Evolutionary conservation across 1,140 invertebrate genomes (phyloP), one percentile per base, ranked within the genome.

Genomic region (Zaprionus africanus): DNA sequence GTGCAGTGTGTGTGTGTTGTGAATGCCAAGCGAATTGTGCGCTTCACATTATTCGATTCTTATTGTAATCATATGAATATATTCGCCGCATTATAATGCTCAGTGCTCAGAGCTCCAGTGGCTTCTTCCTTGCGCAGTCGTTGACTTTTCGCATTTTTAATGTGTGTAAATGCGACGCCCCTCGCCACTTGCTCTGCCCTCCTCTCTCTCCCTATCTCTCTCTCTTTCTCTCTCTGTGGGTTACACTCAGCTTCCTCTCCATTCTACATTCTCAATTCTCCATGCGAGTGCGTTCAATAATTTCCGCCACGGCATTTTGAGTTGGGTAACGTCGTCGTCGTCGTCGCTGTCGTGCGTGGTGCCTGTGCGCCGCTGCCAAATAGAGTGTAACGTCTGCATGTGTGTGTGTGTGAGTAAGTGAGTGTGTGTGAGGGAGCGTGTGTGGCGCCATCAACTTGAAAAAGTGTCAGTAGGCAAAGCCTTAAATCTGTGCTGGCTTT

Each of bases 131-230:
- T 80, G 78, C 80, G 74, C 78, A 88, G 81, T 84, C 84, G 83
- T 87, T 87, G 83, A 87, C 83, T 87, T 87, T 87, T 87, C 84
- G 84, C 84, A 87, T 87, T 87, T 88, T 87, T 88, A 87, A 87
- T 87, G 85, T 84, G 78, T 84, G 81, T 71, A 82, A 84, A 78
- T 63, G 58, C 46, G 65, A 49, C 43, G 19, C 36, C 22, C 60
- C 49, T 51, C 5, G n/a, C 41, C 24, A 31, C 53, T 7, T n/a
- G 2, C 24, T 38, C 22, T 22, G 56, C 36, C 5, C 31, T 24
- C 9, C 24, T 53, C n/a, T 43, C 36, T 24, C 19, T n/a, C 36
- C 53, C n/a, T n/a, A n/a, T n/a, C 22, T 53, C 15, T 43, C 34
- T 24, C 19, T n/a, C 36, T 58, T 12, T 38, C 22, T 19, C n/a